A percentile compares a stretch with the other conserved stretches of the same genome.
These are phyloP conservation scores for Theretra japonica DNA, from an alignment of 2,888 invertebrate genomes.

Conservation along the genomic window DNA sequence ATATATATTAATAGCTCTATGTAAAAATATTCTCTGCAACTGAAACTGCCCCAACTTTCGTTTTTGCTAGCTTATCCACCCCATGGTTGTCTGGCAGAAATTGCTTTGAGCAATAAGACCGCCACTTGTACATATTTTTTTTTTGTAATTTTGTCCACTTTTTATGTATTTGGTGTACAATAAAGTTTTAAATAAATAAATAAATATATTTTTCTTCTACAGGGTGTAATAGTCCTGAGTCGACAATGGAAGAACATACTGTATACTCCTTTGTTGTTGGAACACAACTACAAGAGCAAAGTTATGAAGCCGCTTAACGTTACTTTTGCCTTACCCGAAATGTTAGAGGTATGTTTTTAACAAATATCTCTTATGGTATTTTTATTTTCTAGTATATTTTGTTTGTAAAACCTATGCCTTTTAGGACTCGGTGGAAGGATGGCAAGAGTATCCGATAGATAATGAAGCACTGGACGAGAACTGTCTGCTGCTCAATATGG, in stretches of 20 bases:
- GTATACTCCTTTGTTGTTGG: slow-evolving; percentile 95
- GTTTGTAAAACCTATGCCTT: background rate
- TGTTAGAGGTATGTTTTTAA: slow-evolving; percentile 87
- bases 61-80: no score
- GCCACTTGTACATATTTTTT: no score
- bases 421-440: slow-evolving; percentile 78
- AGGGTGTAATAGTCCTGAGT: slow-evolving; percentile 98
- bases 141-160: no score
- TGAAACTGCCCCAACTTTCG: no score
- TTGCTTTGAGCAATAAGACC: no score
- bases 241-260: slow-evolving; percentile 98
- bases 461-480: slow-evolving; percentile 77
- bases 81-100: no score
- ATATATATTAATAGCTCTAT: no score
- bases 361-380: background rate
- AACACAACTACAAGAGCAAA: slow-evolving; percentile 94
- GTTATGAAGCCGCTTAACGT: slow-evolving; percentile 93
- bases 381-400: background rate
- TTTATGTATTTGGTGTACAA: no score
- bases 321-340: slow-evolving; percentile 93
- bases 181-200: no score
- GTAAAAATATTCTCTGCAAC: no score
- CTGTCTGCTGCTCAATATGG: slow-evolving; percentile 77
- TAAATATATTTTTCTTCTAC: slow-evolving; percentile 29
- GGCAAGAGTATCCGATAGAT: slow-evolving; percentile 76